Evolutionary conservation across 2,113 vertebrate genomes (phyloP).

Genomic region (Xiphophorus hellerii): DNA sequence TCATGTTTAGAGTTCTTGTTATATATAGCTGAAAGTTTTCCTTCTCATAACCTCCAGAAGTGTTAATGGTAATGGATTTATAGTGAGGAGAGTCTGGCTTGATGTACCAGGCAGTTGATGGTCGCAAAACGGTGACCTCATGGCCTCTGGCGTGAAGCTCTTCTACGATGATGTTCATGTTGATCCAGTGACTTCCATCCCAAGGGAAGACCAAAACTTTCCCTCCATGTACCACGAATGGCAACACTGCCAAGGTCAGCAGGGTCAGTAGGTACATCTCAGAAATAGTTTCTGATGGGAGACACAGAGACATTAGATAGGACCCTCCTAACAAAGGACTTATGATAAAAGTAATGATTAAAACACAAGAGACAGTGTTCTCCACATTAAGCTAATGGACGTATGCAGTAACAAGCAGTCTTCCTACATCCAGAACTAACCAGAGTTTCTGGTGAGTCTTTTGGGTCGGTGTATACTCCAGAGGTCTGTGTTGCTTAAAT

Average conservation of each 20-base stretch:
- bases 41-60: conserved; percentile 5
- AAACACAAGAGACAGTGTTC: background rate
- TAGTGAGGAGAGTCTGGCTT: conserved; percentile 54
- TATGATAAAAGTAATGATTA: background rate
- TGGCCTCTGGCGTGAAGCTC: conserved; percentile 67
- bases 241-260: conserved; percentile 21
- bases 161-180: conserved; percentile 65
- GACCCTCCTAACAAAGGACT: background rate
- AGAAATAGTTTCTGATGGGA: conserved; percentile 41
- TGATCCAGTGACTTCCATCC: conserved; percentile 73
- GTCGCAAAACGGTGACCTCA: conserved; percentile 53
- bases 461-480: too few relatives aligned
- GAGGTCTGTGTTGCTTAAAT: too few relatives aligned
- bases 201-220: conserved; percentile 61
- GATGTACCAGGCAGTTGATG: conserved; percentile 60
- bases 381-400: too few relatives aligned
- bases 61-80: conserved; percentile 37
- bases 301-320: conserved; percentile 5
- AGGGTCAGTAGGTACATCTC: conserved; percentile 37
- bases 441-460: too few relatives aligned
- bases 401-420: too few relatives aligned
- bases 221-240: conserved; percentile 27
- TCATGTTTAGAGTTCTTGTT: background rate
- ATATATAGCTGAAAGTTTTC: conserved; percentile 14
- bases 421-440: too few relatives aligned